Conservation (phyloP, 2,888 invertebrate genomes). For the Acrobasis consociella region DNA sequence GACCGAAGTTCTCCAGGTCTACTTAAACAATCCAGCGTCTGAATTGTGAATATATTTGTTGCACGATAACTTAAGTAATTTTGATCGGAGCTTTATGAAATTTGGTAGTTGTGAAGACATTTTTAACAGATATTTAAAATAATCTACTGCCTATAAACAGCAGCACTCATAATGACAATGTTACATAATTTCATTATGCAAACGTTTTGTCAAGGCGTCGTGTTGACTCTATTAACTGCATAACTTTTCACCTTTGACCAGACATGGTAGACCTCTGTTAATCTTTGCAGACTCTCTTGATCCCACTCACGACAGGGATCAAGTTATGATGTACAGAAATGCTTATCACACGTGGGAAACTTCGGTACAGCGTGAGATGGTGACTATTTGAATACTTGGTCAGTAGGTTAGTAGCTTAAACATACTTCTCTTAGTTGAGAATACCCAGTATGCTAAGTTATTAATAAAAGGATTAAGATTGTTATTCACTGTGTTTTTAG, state of each 20-base stretch:
- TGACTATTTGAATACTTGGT: constrained; percentile 44
- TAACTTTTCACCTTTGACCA: constrained; percentile 41
- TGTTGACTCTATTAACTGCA: constrained; percentile 59
- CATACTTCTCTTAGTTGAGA: constrained; percentile 44
- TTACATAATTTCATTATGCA: constrained; percentile 59
- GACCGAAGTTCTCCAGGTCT: no score
- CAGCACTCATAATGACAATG: constrained; percentile 24
- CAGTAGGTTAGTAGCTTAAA: constrained; percentile 44
- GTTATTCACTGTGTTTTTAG: no score
- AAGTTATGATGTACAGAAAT: constrained; percentile 18
- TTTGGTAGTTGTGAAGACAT: no score
- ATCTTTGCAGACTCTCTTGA: constrained; percentile 18
- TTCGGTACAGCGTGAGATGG: constrained; percentile 39
- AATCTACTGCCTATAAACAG: background rate
- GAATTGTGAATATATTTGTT: no score
- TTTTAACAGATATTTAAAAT: background rate
- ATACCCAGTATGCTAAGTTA: no score
- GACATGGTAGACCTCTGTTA: constrained; percentile 36
- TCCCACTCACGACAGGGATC: constrained; percentile 18
- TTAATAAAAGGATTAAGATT: no score
- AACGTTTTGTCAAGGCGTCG: constrained; percentile 60
- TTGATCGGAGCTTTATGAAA: no score
- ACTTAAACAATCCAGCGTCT: no score
- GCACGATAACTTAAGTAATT: no score
- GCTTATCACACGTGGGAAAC: constrained; percentile 35